Evolutionary conservation across 2,888 invertebrate species (phyloP), one percentile per base, ranked within the genome.

Genomic region (Aspidapion aeneum): DNA sequence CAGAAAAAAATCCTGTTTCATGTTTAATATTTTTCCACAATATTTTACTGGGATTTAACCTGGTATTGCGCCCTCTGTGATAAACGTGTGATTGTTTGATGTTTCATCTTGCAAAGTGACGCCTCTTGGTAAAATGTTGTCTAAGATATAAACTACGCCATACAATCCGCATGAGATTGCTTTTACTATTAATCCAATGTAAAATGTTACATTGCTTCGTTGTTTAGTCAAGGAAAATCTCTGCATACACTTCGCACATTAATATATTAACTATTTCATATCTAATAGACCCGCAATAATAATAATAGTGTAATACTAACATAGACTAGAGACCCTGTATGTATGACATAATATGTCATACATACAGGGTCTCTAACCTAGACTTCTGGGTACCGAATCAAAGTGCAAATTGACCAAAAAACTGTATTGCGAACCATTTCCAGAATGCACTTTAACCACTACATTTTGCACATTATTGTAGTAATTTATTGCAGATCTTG

Each of bases 401-500:
- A 89, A 94, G 82, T 97, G 97, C 75, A 95, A 93, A 82, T 96
- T 97, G 71, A 97, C 81, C 73, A 96, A 83, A 66, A 96, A 80
- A 71, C 89, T 88, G 67, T 74, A 63, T 73, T 76, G 82, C 1
- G 82, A 77, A 54, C 79, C 77, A 65, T 78, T 73, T 35, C 75
- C 73, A 1, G 89, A 86, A 65, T 87, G 85, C 57, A 93, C 78
- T 77, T 86, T 87, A 52, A 90, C 93, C 68, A 93, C 83, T 70
- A 96, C 86, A 81, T 92, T 94, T 77, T 89, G 89, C 69, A 92
- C 88, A 80, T 90, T 90, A 71, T 87, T 85, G 80, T 97, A 96
- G 70, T 89, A 87, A 79, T 90, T 90, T 60, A 90, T 91, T 35
- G 49, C 54, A 35, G 48, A 18, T 16, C 61, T 52, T 17, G 35